Evolutionary conservation across 2,888 invertebrate genomes (phyloP).

Genomic region (Volucella bombylans): DNA sequence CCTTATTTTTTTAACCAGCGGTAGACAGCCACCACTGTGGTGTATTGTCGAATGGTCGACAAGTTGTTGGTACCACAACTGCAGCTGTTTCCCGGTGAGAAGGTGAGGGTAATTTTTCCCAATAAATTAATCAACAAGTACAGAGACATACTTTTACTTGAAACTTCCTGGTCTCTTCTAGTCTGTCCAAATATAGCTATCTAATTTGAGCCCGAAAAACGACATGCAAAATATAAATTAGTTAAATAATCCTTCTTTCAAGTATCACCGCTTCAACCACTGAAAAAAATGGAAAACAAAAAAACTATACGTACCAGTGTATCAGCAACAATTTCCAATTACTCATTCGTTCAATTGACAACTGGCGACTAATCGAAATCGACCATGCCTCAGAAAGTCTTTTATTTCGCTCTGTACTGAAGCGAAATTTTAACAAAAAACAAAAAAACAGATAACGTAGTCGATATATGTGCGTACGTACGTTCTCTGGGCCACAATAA

Average conservation of each 20-base stretch:
- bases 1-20: too few species aligned
- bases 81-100: too few species aligned
- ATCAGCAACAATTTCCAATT: conserved; percentile 51
- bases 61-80: too few species aligned
- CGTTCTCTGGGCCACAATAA: conserved; percentile 54
- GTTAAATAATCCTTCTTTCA: not conserved
- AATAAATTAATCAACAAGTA: too few species aligned
- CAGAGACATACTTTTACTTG: too few species aligned
- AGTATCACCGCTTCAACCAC: conserved; percentile 14
- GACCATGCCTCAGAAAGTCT: conserved; percentile 28
- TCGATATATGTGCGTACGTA: not conserved
- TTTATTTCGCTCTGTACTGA: conserved; percentile 33
- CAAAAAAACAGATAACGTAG: not conserved
- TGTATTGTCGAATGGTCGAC: too few species aligned
- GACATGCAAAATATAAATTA: too few species aligned
- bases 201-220: too few species aligned
- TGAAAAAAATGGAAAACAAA: conserved; percentile 7
- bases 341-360: conserved; percentile 54
- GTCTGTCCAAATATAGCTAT: too few species aligned
- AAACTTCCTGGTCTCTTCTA: too few species aligned
- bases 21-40: too few species aligned
- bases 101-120: too few species aligned
- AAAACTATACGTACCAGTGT: not conserved
- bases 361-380: conserved; percentile 44
- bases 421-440: not conserved